These are phyloP conservation scores for Parasteatoda tepidariorum DNA, from an alignment of 1,140 invertebrate genomes.

Conservation along the genomic window DNA sequence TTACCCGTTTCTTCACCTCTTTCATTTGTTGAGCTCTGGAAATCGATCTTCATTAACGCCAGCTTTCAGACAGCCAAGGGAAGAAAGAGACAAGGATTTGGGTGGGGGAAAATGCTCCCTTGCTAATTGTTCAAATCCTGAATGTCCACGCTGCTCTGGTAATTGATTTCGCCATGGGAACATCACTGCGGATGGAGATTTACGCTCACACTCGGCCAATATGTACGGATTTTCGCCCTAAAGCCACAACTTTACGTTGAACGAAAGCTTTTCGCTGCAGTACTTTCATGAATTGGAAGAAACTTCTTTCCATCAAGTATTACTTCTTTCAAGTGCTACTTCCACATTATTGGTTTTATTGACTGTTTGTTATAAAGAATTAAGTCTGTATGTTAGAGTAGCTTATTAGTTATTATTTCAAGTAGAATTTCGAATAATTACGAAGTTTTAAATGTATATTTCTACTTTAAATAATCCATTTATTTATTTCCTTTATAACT, in stretches of 20 bases:
- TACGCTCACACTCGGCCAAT: neutral
- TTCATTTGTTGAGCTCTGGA: constrained; percentile 1
- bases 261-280: neutral
- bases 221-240: no score
- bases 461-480: no score
- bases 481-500: no score
- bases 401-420: no score
- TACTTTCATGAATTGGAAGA: no score
- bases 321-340: no score
- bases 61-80: neutral
- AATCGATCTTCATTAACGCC: constrained; percentile 23
- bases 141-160: neutral
- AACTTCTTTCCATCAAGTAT: neutral
- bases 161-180: constrained; percentile 11
- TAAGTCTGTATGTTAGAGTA: no score
- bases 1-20: neutral
- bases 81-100: neutral
- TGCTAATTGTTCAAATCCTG: constrained; percentile 2
- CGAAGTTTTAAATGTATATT: no score
- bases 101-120: constrained; percentile 1
- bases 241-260: neutral
- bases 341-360: no score
- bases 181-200: neutral
- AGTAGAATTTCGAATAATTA: no score
- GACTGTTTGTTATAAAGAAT: neutral